Evolutionary conservation across 2,888 invertebrate genomes (phyloP), one percentile per base, ranked within the genome.

Genomic region (Phyllotreta cruciferae): DNA sequence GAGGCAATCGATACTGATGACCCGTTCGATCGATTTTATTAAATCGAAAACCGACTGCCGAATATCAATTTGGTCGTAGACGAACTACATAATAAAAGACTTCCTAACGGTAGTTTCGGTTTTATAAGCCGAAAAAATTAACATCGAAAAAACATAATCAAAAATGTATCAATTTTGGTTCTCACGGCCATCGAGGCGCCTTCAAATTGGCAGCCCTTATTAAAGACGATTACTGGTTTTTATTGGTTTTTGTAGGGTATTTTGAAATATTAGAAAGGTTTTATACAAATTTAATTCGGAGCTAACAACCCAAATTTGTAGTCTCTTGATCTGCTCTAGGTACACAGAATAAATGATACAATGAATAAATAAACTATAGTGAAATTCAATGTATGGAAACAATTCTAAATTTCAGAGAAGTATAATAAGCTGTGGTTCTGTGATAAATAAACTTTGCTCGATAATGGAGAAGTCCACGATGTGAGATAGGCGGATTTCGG

Each of bases 141-240:
- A 24, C 24, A 24, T 24, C 24, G 24, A 24, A 24, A 24, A 24
- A 24, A 24, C 24, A 24, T 24, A 24, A 24, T 24, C 24, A 39
- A 57, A 41, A 50, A 35, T 58, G 24, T 57, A 42, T 39, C n/a
- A 57, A 11, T 47, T 64, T 60, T 54, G 62, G 70, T 75, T 76
- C 77, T 74, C 78, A 76, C 74, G 74, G 74, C 67, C 75, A 64
- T 45, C 54, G 57, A 69, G 77, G 77, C 77, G 77, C 77, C 77
- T 63, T 58, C 70, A 77, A 77, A 77, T 77, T 77, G 76, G 74
- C 74, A 74, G 73, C 50, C 64, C 64, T 56, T 60, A 57, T 64
- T 60, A 64, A 49, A 60, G 52, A 44, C 56, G 45, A 56, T 60
- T 60, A 36, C 60, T 8, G 8, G 24, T 24, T 24, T 24, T 24